Evolutionary conservation across 2,888 invertebrate species (phyloP).

Genomic region (Mythimna ferrago): DNA sequence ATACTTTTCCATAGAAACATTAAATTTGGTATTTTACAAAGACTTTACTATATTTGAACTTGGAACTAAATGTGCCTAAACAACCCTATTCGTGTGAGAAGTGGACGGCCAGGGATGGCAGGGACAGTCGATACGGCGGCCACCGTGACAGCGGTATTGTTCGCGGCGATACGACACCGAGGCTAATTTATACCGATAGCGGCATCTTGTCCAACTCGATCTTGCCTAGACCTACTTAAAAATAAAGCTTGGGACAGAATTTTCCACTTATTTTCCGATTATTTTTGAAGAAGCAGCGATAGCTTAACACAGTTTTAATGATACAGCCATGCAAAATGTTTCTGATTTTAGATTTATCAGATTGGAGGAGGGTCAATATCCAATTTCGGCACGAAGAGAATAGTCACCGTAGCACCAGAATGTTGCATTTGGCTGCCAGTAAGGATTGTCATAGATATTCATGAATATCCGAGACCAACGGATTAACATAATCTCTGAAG

Average conservation of each 20-base stretch:
- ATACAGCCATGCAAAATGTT: neutral
- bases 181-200: conserved; percentile 87
- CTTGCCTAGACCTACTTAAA: conserved; percentile 59
- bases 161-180: conserved; percentile 80
- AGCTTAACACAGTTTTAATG: neutral
- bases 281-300: neutral
- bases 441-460: conserved; percentile 24
- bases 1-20: neutral
- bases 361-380: conserved; percentile 6
- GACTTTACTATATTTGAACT: neutral
- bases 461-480: conserved; percentile 14
- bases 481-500: conserved; percentile 21
- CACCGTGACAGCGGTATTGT: conserved; percentile 87
- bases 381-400: neutral
- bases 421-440: conserved; percentile 14
- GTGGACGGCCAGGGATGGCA: conserved; percentile 75
- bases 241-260: conserved; percentile 39
- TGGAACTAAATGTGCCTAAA: neutral
- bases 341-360: neutral
- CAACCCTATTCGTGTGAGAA: conserved; percentile 71
- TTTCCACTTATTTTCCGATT: conserved; percentile 19
- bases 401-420: conserved; percentile 4
- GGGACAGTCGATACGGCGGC: conserved; percentile 80
- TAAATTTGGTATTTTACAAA: neutral
- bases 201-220: conserved; percentile 80